Percentiles rank a stretch among this genome's conserved stretches.
Evolutionary conservation across 2,888 invertebrate genomes (phyloP).

Genomic region (Lepeophtheirus nordmannii): DNA sequence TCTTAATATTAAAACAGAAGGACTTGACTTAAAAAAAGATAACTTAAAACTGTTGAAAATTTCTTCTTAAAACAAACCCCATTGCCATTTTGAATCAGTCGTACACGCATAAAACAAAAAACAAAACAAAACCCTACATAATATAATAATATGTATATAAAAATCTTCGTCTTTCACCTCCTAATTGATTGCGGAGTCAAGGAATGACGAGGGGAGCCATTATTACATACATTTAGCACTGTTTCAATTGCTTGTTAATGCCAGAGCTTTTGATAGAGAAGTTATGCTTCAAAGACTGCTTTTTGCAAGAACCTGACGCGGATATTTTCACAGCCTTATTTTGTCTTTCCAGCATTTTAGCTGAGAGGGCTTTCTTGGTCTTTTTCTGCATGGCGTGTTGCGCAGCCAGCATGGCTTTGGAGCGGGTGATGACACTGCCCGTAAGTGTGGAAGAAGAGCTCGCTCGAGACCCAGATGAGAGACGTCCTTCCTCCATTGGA

Average conservation of each 20-base stretch:
- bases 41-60: too few species aligned
- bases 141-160: too few species aligned
- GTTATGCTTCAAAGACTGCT: background rate
- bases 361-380: constrained; percentile 1
- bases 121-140: too few species aligned
- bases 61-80: too few species aligned
- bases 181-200: too few species aligned
- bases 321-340: constrained; percentile 1
- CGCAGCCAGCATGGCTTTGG: background rate
- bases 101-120: too few species aligned
- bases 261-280: constrained; percentile 3
- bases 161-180: too few species aligned
- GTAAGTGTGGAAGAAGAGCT: background rate
- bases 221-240: background rate
- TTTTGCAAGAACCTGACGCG: background rate
- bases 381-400: background rate
- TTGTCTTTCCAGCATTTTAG: constrained; percentile 1
- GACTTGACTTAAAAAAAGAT: too few species aligned
- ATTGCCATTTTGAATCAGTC: too few species aligned
- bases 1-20: too few species aligned
- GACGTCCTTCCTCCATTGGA: background rate
- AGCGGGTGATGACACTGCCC: background rate
- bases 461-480: background rate
- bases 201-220: too few species aligned
- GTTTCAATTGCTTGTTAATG: background rate